Base-by-base conservation (phyloP, 2,113 vertebrate genomes). In the Protobothrops mucrosquamatus region DNA sequence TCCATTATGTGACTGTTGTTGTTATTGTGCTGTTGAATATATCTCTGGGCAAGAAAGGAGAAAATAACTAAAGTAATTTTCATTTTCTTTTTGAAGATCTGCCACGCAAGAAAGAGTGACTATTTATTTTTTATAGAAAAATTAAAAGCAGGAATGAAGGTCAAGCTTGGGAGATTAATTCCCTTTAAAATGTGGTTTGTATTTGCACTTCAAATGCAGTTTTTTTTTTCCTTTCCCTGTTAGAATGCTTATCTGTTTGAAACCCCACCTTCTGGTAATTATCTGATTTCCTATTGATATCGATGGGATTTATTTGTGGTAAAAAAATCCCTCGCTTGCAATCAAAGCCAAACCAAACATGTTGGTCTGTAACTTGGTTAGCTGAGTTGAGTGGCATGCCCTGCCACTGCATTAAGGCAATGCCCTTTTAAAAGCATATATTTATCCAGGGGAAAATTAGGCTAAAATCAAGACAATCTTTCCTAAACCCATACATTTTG, bases 21-120 rank as follows among this genome's bases (percentile, higher is more conserved):
- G 2, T 85, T 85, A 3, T 86, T 86, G 93, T 64, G 74, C 3
- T 69, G 29, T 1, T 89, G 46, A 55, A 56, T 34, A n/a, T 39
- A 90, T 64, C 34, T 64, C n/a, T 95, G 46, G 39, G 96, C 97
- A 97, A 96, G 93, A 94, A 94, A 96, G 95, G 95, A 97, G 96
- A 96, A 96, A 97, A 96, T 95, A 92, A 93, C 93, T 94, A 93
- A 89, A 61, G 94, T 95, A 92, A 95, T 97, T 97, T 55, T 94
- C 94, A 94, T 96, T 93, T 96, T 96, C 94, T 92, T 94, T 94
- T 93, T 93, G 94, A 96, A 97, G 96, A 95, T 94, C 93, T 92
- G 95, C 94, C 95, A 90, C 43, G 24, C 85, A 57, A n/a, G 20
- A 64, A 15, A 2, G 11, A 34, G 20, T 29, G 43, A 14, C 14